Evolutionary conservation across 92 coral and sea anemone species (phyloP).

Genomic region (Porites evermanni): DNA sequence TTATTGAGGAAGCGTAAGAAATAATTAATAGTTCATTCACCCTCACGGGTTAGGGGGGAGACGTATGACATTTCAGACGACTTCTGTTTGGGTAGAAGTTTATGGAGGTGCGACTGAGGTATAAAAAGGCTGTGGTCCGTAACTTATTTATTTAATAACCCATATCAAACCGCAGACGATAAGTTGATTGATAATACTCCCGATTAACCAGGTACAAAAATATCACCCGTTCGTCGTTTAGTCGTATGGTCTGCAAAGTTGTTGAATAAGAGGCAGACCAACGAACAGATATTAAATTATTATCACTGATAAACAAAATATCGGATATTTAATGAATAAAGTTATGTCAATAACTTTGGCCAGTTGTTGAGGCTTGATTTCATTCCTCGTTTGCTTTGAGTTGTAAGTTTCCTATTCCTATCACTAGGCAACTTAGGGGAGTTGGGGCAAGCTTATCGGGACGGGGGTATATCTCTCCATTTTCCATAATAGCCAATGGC

Average conservation of each 20-base stretch:
- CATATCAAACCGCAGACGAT: slow-evolving; percentile 6
- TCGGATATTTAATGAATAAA: slow-evolving; percentile 57
- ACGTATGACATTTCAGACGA: too few species aligned
- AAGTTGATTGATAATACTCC: slow-evolving; percentile 34
- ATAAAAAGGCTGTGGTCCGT: slow-evolving; percentile 35
- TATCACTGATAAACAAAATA: slow-evolving; percentile 27
- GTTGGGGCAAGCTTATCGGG: too few species aligned
- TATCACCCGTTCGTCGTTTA: slow-evolving; percentile 44
- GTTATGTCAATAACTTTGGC: not conserved
- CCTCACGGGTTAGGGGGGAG: too few species aligned
- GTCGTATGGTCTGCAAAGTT: slow-evolving; percentile 31
- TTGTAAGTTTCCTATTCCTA: too few species aligned
- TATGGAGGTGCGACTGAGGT: too few species aligned
- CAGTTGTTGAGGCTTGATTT: not conserved
- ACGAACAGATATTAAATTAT: slow-evolving; percentile 48
- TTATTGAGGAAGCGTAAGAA: too few species aligned
- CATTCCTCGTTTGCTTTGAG: too few species aligned
- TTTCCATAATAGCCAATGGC: too few species aligned
- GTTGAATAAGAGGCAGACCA: slow-evolving; percentile 9
- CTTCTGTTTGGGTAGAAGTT: too few species aligned
- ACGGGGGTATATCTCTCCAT: too few species aligned
- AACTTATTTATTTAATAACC: slow-evolving; percentile 40
- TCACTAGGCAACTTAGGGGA: too few species aligned
- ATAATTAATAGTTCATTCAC: too few species aligned
- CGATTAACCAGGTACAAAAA: slow-evolving; percentile 6